phyloP scores from a whole-genome alignment of 2,888 invertebrate species.

The Melinaea menophilus region DNA sequence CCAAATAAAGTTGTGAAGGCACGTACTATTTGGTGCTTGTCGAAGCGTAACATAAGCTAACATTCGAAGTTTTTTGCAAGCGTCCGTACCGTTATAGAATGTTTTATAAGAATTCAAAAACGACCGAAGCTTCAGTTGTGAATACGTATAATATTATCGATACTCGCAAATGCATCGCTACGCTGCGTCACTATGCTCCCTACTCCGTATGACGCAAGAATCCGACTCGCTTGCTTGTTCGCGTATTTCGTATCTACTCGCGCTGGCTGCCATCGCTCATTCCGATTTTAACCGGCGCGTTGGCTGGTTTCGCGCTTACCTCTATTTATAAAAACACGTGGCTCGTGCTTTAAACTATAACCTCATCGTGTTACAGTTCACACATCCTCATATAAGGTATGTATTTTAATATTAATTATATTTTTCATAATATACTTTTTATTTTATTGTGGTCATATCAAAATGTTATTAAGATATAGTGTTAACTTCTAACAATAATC shows the following conservation, averaged over 20 bases:
- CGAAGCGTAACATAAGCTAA: too few relatives aligned
- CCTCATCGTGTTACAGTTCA: constrained; percentile 32
- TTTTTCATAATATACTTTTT: too few relatives aligned
- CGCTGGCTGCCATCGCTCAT: constrained; percentile 43
- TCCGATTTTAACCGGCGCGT: constrained; percentile 60
- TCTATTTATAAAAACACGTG: constrained; percentile 64
- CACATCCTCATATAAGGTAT: constrained; percentile 33
- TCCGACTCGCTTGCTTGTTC: constrained; percentile 43
- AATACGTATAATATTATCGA: too few relatives aligned
- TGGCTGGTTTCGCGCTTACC: constrained; percentile 46
- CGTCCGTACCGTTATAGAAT: too few relatives aligned
- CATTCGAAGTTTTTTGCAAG: too few relatives aligned
- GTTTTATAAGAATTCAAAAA: too few relatives aligned
- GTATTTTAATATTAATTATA: constrained; percentile 1
- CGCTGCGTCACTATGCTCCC: constrained; percentile 21
- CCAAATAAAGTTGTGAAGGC: too few relatives aligned
- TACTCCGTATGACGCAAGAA: constrained; percentile 49
- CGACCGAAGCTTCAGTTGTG: neutral
- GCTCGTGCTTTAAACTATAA: constrained; percentile 49
- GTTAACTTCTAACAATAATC: too few relatives aligned
- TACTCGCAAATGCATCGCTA: constrained; percentile 6
- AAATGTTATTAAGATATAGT: too few relatives aligned
- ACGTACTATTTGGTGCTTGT: too few relatives aligned
- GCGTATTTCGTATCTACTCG: constrained; percentile 28
- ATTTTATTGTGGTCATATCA: too few relatives aligned